phyloP scores from a whole-genome alignment of 2,797 vertebrate species.

The Ceyx erithaca region DNA sequence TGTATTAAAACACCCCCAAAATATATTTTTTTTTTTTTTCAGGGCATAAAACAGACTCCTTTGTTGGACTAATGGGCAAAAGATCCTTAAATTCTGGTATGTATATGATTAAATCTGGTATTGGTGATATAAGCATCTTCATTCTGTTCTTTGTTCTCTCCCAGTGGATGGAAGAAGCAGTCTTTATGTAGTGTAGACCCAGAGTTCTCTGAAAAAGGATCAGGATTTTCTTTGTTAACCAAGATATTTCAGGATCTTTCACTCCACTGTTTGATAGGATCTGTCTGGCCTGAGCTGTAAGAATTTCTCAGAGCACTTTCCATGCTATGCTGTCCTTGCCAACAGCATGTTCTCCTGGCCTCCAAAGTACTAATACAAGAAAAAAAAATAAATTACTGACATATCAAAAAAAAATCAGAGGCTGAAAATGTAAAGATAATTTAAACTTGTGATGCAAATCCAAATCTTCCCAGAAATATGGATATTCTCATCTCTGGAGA shows the following conservation, averaged over 20 bases:
- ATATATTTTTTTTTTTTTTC: constrained; percentile 55
- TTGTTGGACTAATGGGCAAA: constrained; percentile 89
- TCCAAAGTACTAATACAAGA: background rate
- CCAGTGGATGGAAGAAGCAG: background rate
- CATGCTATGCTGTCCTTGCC: background rate
- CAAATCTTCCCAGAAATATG: background rate
- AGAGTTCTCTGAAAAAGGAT: background rate
- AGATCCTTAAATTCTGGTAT: constrained; percentile 85
- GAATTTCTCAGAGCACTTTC: background rate
- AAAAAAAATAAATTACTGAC: background rate
- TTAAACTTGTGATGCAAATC: background rate
- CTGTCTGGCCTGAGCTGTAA: background rate
- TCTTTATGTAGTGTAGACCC: background rate
- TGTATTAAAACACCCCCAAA: constrained; percentile 75
- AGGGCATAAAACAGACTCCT: constrained; percentile 86
- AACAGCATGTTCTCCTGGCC: background rate
- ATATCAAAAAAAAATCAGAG: background rate
- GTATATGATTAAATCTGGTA: constrained; percentile 70
- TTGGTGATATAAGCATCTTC: background rate
- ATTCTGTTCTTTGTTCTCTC: constrained; percentile 26
- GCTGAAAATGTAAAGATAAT: background rate
- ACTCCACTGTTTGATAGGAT: background rate
- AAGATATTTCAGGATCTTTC: background rate
- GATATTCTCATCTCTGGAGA: background rate
- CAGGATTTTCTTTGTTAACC: background rate